phyloP scores from a whole-genome alignment of 2,797 vertebrate species.

The Aselliscus stoliczkanus region DNA sequence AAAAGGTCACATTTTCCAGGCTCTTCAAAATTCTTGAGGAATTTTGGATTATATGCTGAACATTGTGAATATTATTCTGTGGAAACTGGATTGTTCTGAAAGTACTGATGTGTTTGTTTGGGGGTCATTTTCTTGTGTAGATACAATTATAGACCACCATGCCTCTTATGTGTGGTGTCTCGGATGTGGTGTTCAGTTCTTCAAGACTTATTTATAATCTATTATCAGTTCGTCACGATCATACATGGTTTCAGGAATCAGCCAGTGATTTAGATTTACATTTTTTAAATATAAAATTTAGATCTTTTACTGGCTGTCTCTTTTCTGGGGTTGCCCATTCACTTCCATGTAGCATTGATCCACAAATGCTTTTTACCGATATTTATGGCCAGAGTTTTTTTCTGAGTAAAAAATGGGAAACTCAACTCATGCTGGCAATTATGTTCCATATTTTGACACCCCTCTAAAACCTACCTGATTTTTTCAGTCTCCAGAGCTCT shows the following conservation, averaged over 20 bases:
- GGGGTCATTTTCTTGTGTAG: background rate
- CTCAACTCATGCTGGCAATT: background rate
- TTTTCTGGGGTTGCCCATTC: background rate
- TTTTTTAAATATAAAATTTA: background rate
- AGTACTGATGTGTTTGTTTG: background rate
- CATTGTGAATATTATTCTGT: background rate
- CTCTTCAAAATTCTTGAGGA: background rate
- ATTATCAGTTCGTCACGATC: background rate
- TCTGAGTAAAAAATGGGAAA: background rate
- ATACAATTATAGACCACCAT: background rate
- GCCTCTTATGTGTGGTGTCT: background rate
- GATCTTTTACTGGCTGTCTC: background rate
- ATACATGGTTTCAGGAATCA: background rate
- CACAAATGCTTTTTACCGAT: background rate
- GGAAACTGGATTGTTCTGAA: background rate
- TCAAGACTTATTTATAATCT: background rate
- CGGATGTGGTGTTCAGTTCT: background rate
- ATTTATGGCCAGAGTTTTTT: background rate
- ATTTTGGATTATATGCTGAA: background rate
- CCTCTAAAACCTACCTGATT: background rate
- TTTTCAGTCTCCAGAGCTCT: background rate
- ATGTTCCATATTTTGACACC: background rate
- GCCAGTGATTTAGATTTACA: background rate
- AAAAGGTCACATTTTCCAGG: background rate
- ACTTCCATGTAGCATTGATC: background rate